A percentile compares a stretch with the other conserved stretches of the same genome.
Conservation (phyloP, 1,140 invertebrate species). For the Nasonia vitripennis region DNA sequence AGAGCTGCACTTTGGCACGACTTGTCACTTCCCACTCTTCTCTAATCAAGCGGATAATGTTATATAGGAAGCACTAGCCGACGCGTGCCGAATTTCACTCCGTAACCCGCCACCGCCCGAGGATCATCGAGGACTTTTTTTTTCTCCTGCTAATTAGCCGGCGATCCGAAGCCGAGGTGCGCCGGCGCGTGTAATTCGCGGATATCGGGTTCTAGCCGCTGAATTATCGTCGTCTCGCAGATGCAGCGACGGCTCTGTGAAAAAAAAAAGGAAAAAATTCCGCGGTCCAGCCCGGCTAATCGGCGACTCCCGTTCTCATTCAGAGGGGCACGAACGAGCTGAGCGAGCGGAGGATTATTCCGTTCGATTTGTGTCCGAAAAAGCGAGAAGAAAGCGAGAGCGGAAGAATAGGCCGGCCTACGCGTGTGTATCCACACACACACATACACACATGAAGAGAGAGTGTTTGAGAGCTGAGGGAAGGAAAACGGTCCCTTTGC, state of each 20-base stretch:
- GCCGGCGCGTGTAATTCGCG: neutral
- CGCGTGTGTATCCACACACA: neutral
- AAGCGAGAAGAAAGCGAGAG: constrained; percentile 39
- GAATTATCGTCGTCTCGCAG: neutral
- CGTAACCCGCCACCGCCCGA: neutral
- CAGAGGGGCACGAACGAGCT: neutral
- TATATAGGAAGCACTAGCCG: constrained; percentile 46
- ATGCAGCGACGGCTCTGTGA: neutral
- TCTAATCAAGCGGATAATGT: constrained; percentile 50
- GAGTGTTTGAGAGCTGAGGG: too few relatives aligned
- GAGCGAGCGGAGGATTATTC: constrained; percentile 33
- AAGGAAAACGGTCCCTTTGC: constrained; percentile 37
- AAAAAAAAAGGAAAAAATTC: too few relatives aligned
- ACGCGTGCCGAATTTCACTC: constrained; percentile 38
- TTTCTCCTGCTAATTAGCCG: neutral
- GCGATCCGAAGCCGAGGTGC: neutral
- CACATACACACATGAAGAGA: too few relatives aligned
- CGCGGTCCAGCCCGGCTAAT: neutral
- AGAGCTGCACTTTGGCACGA: constrained; percentile 47
- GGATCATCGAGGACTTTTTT: neutral
- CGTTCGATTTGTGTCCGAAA: constrained; percentile 41
- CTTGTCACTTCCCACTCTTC: constrained; percentile 32
- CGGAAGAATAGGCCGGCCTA: constrained; percentile 22
- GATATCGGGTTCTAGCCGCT: neutral
- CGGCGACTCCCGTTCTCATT: neutral